Base-by-base conservation (phyloP, 2,888 invertebrate genomes). In the Stratiomys singularior region DNA sequence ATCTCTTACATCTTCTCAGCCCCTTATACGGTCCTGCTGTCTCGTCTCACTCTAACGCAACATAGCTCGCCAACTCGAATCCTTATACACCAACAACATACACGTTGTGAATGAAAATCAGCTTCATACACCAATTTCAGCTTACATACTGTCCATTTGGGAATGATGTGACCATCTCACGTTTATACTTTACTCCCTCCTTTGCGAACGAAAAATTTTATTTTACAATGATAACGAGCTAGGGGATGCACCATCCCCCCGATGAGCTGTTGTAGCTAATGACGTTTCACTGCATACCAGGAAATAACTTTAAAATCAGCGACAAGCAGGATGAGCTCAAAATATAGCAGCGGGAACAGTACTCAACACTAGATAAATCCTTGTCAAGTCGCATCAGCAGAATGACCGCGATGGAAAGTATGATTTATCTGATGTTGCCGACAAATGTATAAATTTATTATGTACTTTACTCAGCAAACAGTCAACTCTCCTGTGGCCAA, bases 211-310 rank as follows among this genome's bases (percentile, higher is more conserved):
- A 52, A 52, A 52, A 52, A 4, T 52, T 52, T 52, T 52, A 52
- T 52, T 52, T 52, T 9, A 52, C 52, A 52, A 18, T 9, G 52
- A 52, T 52, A 52, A 52, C 52, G 52, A 52, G 52, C 52, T 52
- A 9, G 3, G 52, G 52, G 52, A 52, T 52, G 52, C 4, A 52
- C 15, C 52, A 4, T 18, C 18, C 4, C 52, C 18, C n/a, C 18
- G 15, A 4, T 13, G 52, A 52, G 52, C 15, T 52, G n/a, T 52
- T 52, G 52, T 52, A n/a, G 15, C 52, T 52, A 18, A 52, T 52
- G 52, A 52, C 52, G 4, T 52, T 52, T 52, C 18, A 52, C 52
- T 4, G 15, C 52, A 13, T 15, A 5, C 52, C 4, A 13, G 18
- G 15, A 52, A 9, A 52, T 4, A 52, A 9, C 15, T 52, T n/a